Conservation (phyloP, 2,113 vertebrate genomes). For the Mesembrinibis cayennensis region DNA sequence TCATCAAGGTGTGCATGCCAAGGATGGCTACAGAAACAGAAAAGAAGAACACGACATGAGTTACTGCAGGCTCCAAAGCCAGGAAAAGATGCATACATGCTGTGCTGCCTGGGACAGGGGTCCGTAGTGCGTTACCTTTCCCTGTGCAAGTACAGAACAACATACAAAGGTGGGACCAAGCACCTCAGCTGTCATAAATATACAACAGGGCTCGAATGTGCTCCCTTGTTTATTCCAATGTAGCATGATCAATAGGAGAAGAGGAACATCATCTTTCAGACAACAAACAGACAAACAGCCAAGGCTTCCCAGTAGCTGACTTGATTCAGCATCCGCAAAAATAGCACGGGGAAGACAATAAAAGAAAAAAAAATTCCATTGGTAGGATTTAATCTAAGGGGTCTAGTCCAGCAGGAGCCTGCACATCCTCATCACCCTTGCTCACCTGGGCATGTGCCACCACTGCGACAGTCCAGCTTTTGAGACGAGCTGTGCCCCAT, state of each 20-base stretch:
- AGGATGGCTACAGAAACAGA: constrained; percentile 84
- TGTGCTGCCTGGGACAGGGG: neutral
- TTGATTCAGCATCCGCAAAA: neutral
- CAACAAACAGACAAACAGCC: neutral
- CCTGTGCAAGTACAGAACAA: neutral
- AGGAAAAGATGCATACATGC: neutral
- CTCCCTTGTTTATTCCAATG: neutral
- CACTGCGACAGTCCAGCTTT: neutral
- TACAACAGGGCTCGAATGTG: neutral
- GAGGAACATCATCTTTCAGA: neutral
- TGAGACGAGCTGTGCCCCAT: neutral
- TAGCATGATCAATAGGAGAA: neutral
- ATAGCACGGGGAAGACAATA: neutral
- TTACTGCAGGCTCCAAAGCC: neutral
- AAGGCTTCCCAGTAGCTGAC: neutral
- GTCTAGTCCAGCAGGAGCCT: neutral
- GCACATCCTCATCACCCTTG: neutral
- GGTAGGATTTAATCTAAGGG: neutral
- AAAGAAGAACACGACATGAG: neutral
- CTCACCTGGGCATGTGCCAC: neutral
- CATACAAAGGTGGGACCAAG: neutral
- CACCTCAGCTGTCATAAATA: neutral
- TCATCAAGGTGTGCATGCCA: constrained; percentile 99
- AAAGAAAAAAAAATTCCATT: neutral
- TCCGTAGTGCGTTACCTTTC: neutral